Evolutionary conservation across 2,113 vertebrate species (phyloP).

Genomic region (Prunella fulvescens): DNA sequence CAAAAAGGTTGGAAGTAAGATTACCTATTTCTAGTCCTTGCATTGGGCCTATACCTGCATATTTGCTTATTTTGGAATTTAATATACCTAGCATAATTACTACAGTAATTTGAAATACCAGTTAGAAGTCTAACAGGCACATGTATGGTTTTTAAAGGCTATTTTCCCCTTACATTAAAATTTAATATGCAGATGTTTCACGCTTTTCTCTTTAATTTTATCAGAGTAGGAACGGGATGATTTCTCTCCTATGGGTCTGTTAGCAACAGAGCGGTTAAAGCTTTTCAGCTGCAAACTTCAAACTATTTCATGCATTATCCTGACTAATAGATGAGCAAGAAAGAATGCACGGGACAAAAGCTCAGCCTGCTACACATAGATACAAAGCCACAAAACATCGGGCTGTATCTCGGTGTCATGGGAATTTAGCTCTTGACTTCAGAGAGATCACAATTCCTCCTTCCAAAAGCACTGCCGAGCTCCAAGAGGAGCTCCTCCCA

Average conservation of each 20-base stretch:
- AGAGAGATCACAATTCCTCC: background rate
- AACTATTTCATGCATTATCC: conserved; percentile 57
- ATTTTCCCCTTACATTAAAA: background rate
- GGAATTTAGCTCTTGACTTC: background rate
- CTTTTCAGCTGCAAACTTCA: conserved; percentile 34
- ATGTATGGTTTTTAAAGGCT: background rate
- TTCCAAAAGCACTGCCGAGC: background rate
- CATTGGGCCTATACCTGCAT: conserved; percentile 5
- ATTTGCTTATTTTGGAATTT: background rate
- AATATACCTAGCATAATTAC: background rate
- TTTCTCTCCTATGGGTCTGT: background rate
- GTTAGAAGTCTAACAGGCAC: conserved; percentile 59
- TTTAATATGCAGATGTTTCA: conserved; percentile 23
- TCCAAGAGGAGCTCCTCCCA: background rate
- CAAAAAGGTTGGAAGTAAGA: background rate
- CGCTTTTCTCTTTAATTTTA: background rate
- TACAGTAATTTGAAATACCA: conserved; percentile 18
- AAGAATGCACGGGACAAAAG: conserved; percentile 50
- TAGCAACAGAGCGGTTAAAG: conserved; percentile 38
- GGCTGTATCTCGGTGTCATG: background rate
- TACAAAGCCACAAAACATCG: background rate
- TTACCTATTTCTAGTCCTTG: conserved; percentile 20
- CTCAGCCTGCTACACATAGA: background rate
- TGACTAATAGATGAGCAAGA: conserved; percentile 63
- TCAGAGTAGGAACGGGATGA: background rate